Evolutionary conservation across 2,888 invertebrate genomes (phyloP).

Genomic region (Mythimna loreyi): DNA sequence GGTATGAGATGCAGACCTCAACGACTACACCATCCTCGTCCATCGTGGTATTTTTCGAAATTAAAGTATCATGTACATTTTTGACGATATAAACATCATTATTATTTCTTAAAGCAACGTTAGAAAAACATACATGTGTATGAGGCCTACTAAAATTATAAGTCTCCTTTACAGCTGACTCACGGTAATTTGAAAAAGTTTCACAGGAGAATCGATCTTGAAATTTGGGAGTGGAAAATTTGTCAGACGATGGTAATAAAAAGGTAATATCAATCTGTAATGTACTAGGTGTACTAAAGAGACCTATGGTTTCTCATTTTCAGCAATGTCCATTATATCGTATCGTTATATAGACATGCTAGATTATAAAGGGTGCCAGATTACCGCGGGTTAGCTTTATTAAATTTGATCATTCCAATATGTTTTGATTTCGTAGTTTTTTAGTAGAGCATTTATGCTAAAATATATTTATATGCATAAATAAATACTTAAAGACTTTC

Average conservation of each 20-base stretch:
- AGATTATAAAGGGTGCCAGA: too few species aligned
- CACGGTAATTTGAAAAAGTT: too few species aligned
- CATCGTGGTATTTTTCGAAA: background rate
- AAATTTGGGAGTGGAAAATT: too few species aligned
- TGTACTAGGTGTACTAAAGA: too few species aligned
- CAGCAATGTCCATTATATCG: too few species aligned
- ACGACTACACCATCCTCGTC: background rate
- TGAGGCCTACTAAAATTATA: background rate
- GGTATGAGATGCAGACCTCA: background rate
- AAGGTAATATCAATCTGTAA: too few species aligned
- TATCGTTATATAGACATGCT: too few species aligned
- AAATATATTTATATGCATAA: constrained; percentile 29
- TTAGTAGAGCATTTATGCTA: constrained; percentile 10
- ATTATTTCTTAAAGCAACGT: background rate
- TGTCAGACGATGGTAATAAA: too few species aligned
- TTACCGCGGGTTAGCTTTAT: background rate
- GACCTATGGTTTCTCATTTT: too few species aligned
- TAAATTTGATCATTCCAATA: constrained; percentile 49
- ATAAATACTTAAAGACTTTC: constrained; percentile 29
- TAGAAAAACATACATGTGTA: background rate
- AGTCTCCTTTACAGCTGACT: background rate
- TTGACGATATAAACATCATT: background rate
- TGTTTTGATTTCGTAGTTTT: constrained; percentile 26
- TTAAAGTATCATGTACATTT: background rate
- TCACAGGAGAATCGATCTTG: too few species aligned